Evolutionary conservation across 2,113 vertebrate species (phyloP), one percentile per base, ranked within the genome.

Genomic region (Pygoscelis adeliae): DNA sequence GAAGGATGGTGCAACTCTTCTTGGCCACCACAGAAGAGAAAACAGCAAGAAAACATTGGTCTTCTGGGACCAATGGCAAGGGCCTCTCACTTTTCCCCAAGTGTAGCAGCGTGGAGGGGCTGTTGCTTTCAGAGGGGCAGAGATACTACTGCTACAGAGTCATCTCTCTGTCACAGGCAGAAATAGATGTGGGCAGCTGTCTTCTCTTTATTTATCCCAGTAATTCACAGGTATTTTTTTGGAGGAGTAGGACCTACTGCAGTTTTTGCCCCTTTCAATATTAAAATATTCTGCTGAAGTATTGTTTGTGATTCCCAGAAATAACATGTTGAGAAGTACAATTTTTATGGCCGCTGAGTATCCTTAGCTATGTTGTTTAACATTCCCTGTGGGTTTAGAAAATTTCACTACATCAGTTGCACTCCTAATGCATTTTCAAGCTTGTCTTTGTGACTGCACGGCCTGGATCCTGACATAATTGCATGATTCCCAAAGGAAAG

Each of bases 31-130:
- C 6, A 36, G 6, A 5, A n/a, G 32, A 78, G 19, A 29, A 44
- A 56, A 66, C 29, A 36, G 9, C 9, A 63, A 29, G 13, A 55
- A 70, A 65, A 46, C 5, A 2, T 2, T 20, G 9, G 10, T 26
- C 9, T 70, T 22, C 13, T 42, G 19, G 38, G 11, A 13, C 25
- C 17, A 62, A 3, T 34, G 16, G 2, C 21, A 86, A 36, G 7
- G 19, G 5, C 3, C 5, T 80, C 32, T 50, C 29, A 36, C 9
- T 8, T 71, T 73, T 29, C 13, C 66, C 12, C 6, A 38, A 18
- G 3, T 2, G 18, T 7, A 71, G 13, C 2, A 2, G 3, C 23
- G 62, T 11, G 50, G 29, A 42, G 6, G 10, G 3, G 8, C 5
- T 71, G 10, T 25, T 72, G 38, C 23, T 72, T 74, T 56, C 50